A percentile compares a stretch with the other conserved stretches of the same genome.
phyloP scores from a whole-genome alignment of 2,888 invertebrate species.

The Eupithecia inturbata region DNA sequence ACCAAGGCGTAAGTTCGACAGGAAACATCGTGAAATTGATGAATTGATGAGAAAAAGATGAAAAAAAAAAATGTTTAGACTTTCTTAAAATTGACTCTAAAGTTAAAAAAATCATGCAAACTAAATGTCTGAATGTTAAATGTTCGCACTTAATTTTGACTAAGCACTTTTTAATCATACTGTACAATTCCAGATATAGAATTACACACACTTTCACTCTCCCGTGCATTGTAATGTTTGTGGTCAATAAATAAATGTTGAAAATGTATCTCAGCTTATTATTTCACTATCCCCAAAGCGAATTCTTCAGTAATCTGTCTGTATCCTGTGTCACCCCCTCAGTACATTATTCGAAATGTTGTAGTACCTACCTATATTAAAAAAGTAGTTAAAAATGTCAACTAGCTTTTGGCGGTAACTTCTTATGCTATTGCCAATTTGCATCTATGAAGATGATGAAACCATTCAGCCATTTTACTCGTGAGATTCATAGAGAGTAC shows the following conservation, averaged over 20 bases:
- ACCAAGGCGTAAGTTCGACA: not conserved
- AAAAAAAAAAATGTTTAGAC: too few relatives aligned
- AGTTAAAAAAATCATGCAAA: not conserved
- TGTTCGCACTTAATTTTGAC: constrained; percentile 16
- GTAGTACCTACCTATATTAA: too few relatives aligned
- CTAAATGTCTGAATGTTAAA: constrained; percentile 5
- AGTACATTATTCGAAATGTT: not conserved
- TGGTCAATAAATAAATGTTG: constrained; percentile 37
- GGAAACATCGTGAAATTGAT: not conserved
- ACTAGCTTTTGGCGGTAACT: too few relatives aligned
- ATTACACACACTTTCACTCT: constrained; percentile 11
- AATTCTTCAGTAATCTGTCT: not conserved
- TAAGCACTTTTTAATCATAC: constrained; percentile 24
- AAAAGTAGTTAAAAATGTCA: too few relatives aligned
- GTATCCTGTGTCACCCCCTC: not conserved
- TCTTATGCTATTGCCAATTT: too few relatives aligned
- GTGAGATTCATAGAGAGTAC: too few relatives aligned
- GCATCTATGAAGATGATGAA: too few relatives aligned
- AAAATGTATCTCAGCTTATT: constrained; percentile 17
- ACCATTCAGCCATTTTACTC: too few relatives aligned
- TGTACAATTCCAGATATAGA: constrained; percentile 21
- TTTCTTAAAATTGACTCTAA: not conserved
- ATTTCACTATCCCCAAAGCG: not conserved
- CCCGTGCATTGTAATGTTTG: constrained; percentile 31
- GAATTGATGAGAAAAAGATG: too few relatives aligned